Evolutionary conservation across 2,888 invertebrate species (phyloP), one percentile per base, ranked within the genome.

Genomic region (Rambutsinella grinnellia): DNA sequence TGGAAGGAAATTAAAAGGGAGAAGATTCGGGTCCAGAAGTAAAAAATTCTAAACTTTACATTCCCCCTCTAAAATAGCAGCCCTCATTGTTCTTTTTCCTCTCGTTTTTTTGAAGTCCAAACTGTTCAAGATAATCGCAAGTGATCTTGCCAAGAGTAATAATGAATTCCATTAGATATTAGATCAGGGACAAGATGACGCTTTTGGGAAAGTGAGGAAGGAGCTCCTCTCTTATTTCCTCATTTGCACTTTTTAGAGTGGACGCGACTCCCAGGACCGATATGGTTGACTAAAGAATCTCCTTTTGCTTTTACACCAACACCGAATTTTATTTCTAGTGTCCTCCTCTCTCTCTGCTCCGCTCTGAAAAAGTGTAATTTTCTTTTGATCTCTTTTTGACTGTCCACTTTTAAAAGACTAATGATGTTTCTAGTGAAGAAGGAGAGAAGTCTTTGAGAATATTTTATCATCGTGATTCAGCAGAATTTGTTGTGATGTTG

Each of bases 111-210:
- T 13, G 36, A 13, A 36, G 36, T 54, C 62, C 62, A 68, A 54
- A 21, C 23, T 54, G 54, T 54, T 21, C 10, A 24, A n/a, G 57
- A 75, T 68, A 68, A 68, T 68, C 68, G 62, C 28, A 46, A 47
- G 47, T 61, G 74, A 74, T 61, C 66, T 72, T 13, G 36, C 17
- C 15, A 15, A 28, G 54, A 58, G 13, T 58, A 63, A 68, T 75
- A 75, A 75, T 75, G 68, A 75, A 75, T 68, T 75, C 75, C 75
- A 75, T 75, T 75, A 49, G 56, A 68, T 75, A 75, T 75, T 75
- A 49, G 56, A 68, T 75, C 68, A 75, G 68, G 75, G 75, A 74
- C 58, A 8, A 66, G 19, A 15, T 2, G 21, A n/a, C n/a, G n/a
- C n/a, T n/a, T n/a, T n/a, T n/a, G 27, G 28, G 65, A 46, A 60